These are phyloP conservation scores for Sceliomorpha sp. DNA, from an alignment of 2,888 invertebrate species.

Conservation along the genomic window DNA sequence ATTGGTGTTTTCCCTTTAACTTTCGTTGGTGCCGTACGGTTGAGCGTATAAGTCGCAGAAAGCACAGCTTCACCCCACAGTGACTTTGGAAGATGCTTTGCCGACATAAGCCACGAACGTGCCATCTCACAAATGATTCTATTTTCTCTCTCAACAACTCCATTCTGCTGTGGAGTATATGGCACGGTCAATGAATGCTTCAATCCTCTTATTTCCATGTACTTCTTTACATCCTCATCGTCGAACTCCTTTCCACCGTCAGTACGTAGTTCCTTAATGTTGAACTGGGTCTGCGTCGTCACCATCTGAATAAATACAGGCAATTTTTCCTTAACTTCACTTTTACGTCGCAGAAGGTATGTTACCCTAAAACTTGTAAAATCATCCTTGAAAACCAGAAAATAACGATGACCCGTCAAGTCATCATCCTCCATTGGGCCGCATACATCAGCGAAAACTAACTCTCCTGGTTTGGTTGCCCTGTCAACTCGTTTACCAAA, in stretches of 20 bases:
- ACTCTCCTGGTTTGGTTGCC: constrained; percentile 5
- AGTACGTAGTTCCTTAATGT: constrained; percentile 10
- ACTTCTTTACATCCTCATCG: constrained; percentile 2
- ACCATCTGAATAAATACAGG: background rate
- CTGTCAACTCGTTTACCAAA: constrained; percentile 3
- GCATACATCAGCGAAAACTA: constrained; percentile 5
- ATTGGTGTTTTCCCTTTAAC: constrained; percentile 6
- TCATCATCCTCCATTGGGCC: constrained; percentile 3
- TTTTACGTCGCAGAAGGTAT: constrained; percentile 15
- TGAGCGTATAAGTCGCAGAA: constrained; percentile 10
- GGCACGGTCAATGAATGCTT: constrained; percentile 10
- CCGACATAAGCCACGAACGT: constrained; percentile 6
- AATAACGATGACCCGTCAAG: constrained; percentile 12
- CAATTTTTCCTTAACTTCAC: constrained; percentile 17
- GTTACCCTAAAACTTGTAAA: constrained; percentile 16
- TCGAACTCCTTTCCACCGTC: constrained; percentile 13
- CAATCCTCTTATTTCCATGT: background rate
- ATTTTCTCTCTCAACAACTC: constrained; percentile 17
- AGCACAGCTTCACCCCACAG: constrained; percentile 20
- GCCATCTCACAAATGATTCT: constrained; percentile 17
- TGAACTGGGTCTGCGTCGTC: constrained; percentile 1
- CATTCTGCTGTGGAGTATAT: constrained; percentile 23
- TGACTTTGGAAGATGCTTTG: constrained; percentile 8
- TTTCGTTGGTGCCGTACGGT: constrained; percentile 18
- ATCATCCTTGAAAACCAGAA: constrained; percentile 17